phyloP scores from a whole-genome alignment of 2,797 vertebrate species.

The Melanotaenia maccullochi region DNA sequence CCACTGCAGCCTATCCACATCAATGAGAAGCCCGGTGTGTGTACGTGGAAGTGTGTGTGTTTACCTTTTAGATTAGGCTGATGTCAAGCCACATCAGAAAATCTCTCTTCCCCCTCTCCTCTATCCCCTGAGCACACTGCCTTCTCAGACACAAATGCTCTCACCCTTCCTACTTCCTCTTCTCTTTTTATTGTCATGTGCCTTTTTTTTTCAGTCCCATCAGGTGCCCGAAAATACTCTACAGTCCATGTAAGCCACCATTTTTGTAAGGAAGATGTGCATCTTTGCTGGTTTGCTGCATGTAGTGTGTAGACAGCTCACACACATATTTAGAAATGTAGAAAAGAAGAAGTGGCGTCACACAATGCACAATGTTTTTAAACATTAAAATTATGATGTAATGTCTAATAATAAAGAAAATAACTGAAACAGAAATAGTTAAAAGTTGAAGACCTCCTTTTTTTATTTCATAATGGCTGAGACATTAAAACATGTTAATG shows the following conservation, averaged over 20 bases:
- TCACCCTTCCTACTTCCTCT: not conserved
- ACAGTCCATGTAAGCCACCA: conserved; percentile 5
- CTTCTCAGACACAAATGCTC: not conserved
- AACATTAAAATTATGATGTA: no score
- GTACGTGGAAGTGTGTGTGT: conserved; percentile 19
- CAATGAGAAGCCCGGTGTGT: conserved; percentile 5
- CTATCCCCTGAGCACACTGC: conserved; percentile 21
- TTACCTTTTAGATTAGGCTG: conserved; percentile 46
- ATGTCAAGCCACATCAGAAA: conserved; percentile 49
- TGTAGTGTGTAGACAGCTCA: not conserved
- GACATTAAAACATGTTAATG: no score
- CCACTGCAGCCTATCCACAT: conserved; percentile 6
- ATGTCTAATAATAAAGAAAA: no score
- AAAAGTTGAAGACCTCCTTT: no score
- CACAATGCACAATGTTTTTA: no score
- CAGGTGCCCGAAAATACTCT: conserved; percentile 8
- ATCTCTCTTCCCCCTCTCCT: conserved; percentile 18
- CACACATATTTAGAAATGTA: no score
- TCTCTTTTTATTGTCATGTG: conserved; percentile 4
- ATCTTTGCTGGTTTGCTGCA: not conserved
- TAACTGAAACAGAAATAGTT: no score
- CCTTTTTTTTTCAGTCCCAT: conserved; percentile 26
- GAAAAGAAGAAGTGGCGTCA: no score
- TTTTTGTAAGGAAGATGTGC: not conserved
- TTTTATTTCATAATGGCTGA: no score